phyloP scores from a whole-genome alignment of 2,888 invertebrate genomes.

The Athalia circularis region DNA sequence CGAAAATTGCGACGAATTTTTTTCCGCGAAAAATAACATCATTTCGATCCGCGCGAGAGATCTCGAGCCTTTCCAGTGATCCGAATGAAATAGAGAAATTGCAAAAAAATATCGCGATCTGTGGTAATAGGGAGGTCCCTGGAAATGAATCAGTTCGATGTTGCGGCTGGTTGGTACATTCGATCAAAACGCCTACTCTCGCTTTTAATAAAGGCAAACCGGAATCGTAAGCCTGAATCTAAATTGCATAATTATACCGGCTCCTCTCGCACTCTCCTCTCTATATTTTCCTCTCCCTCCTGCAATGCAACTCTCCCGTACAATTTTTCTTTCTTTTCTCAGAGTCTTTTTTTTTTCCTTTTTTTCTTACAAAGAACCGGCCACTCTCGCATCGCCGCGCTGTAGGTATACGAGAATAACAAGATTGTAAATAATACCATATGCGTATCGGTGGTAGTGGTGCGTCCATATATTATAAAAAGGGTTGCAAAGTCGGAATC shows the following conservation, averaged over 20 bases:
- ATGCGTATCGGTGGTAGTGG: background rate
- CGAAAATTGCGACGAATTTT: no score
- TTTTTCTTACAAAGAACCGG: background rate
- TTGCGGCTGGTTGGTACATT: slow-evolving; percentile 24
- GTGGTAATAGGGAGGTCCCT: background rate
- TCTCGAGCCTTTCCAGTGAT: no score
- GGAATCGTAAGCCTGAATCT: slow-evolving; percentile 69
- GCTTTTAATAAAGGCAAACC: slow-evolving; percentile 69
- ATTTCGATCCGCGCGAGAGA: no score
- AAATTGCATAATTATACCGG: slow-evolving; percentile 70
- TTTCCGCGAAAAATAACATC: no score
- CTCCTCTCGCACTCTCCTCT: slow-evolving; percentile 51
- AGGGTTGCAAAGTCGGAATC: slow-evolving; percentile 20
- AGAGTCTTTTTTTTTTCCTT: background rate
- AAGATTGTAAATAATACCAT: slow-evolving; percentile 53
- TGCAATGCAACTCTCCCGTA: background rate
- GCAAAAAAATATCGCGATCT: background rate
- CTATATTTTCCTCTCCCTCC: slow-evolving; percentile 8
- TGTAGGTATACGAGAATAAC: slow-evolving; percentile 47
- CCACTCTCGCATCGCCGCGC: background rate
- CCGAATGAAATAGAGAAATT: background rate
- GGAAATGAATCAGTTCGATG: slow-evolving; percentile 32
- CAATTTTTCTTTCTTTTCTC: background rate
- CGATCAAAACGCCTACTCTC: slow-evolving; percentile 63
- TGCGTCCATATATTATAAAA: slow-evolving; percentile 14